Conservation (phyloP, 2,888 invertebrate genomes). For the Zaprionus obscuricornis region DNA sequence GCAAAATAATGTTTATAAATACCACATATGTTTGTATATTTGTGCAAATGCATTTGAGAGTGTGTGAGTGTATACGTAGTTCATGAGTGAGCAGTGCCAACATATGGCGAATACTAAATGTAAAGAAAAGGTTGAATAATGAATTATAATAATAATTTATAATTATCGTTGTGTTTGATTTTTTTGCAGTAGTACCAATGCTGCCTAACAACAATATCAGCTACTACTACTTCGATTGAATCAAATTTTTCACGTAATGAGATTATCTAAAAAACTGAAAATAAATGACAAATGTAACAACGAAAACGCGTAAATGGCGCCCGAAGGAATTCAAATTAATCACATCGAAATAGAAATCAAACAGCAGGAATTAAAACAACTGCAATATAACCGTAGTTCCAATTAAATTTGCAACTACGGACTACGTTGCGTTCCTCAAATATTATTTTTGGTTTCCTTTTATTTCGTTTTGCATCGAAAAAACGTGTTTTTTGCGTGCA, state of each 20-base stretch:
- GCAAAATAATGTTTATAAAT: conserved; percentile 40
- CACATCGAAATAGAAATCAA: conserved; percentile 14
- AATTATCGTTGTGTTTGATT: too few species aligned
- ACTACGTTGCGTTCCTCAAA: conserved; percentile 26
- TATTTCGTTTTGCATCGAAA: conserved; percentile 52
- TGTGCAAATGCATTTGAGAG: background rate
- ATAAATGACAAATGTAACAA: conserved; percentile 66
- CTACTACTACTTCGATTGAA: too few species aligned
- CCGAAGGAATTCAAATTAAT: conserved; percentile 48
- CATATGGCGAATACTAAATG: conserved; percentile 55
- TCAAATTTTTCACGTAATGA: conserved; percentile 3
- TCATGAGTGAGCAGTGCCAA: conserved; percentile 48
- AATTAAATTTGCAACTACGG: too few species aligned
- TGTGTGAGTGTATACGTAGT: conserved; percentile 16
- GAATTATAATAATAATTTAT: too few species aligned
- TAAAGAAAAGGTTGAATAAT: background rate
- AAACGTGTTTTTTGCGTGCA: conserved; percentile 74
- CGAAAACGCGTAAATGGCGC: conserved; percentile 46
- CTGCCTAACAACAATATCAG: conserved; percentile 20
- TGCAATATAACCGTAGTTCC: background rate
- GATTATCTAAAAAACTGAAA: conserved; percentile 19
- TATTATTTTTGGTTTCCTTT: conserved; percentile 12
- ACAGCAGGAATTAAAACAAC: conserved; percentile 14
- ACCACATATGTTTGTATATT: conserved; percentile 28
- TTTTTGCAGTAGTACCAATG: conserved; percentile 50